Evolutionary conservation across 2,113 vertebrate species (phyloP).

Genomic region (Macrotus californicus): DNA sequence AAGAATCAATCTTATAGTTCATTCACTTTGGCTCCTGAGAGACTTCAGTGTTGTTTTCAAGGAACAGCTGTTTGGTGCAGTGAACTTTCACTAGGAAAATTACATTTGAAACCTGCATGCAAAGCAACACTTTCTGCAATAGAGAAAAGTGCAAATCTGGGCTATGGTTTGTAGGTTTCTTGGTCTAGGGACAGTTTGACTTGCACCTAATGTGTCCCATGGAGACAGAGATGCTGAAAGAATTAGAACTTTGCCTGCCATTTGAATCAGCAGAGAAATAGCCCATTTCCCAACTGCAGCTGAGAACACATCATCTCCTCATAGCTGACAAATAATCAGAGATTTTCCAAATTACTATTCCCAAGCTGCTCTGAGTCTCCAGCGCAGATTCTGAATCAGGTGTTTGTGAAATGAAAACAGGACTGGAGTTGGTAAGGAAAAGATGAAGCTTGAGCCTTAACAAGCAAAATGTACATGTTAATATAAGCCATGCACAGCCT

Average conservation of each 20-base stretch:
- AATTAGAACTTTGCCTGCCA: slow-evolving; percentile 14
- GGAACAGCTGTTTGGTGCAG: slow-evolving; percentile 28
- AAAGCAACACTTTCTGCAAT: not conserved
- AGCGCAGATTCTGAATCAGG: slow-evolving; percentile 62
- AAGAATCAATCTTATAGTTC: slow-evolving; percentile 14
- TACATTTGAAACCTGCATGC: not conserved
- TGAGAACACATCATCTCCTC: slow-evolving; percentile 43
- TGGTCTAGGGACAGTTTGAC: slow-evolving; percentile 11
- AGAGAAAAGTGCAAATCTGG: not conserved
- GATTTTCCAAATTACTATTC: slow-evolving; percentile 51
- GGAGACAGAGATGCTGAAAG: not conserved
- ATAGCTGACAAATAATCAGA: slow-evolving; percentile 54
- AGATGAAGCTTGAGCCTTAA: slow-evolving; percentile 67
- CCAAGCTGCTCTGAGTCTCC: slow-evolving; percentile 28
- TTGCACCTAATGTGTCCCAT: not conserved
- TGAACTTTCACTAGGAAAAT: slow-evolving; percentile 33
- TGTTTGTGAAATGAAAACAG: slow-evolving; percentile 72
- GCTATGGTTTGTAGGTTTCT: not conserved
- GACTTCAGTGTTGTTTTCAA: not conserved
- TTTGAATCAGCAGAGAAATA: slow-evolving; percentile 39
- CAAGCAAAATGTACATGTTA: slow-evolving; percentile 72
- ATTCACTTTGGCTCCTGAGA: slow-evolving; percentile 37
- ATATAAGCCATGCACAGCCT: slow-evolving; percentile 65
- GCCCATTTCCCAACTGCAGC: slow-evolving; percentile 21
- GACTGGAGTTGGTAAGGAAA: slow-evolving; percentile 64